Base-by-base conservation (phyloP, 2,797 vertebrate genomes). In the Urosaurus nigricauda region DNA sequence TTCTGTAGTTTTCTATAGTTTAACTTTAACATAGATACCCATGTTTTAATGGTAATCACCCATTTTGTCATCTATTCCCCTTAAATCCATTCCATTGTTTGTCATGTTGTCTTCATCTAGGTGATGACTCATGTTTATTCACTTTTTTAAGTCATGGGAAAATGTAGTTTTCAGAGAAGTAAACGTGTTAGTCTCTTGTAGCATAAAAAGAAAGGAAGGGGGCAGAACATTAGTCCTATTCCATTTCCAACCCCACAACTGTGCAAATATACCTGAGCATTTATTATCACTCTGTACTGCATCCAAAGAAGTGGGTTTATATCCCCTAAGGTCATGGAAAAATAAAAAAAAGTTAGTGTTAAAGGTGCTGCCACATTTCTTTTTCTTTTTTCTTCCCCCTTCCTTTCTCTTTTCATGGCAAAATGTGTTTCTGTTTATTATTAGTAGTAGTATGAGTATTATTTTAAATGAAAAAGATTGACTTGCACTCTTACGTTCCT, bases 1-100 rank as follows among this genome's bases (percentile, higher is more conserved):
- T 93, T 86, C 71, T 91, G 84, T 90, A 89, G 75, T 58, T 92
- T 91, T 51, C 19, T 43, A 3, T 84, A n/a, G 17, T 86, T 83
- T 85, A 60, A 40, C 65, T 71, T 63, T 83, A 60, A 83, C 29
- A 32, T 71, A 73, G 26, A 58, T 70, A 78, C 68, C 78, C 51
- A 35, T 68, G 68, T 77, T 26, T 40, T 79, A 77, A 70, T 60
- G 56, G 77, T 80, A 88, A 85, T 19, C 75, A 1, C 60, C 70
- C 35, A 56, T 82, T 47, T 74, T 82, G 51, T 86, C 56, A 71
- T 77, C 24, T 70, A 26, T 86, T 51, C 32, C 51, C 47, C 80
- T 60, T 75, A 6, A 81, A 43, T 85, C 87, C 79, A n/a, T 92
- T 78, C 51, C 70, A 0, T 80, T 84, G n/a, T 83, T 90, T 73